Conservation (phyloP, 2,797 vertebrate genomes). For the Spinus olivaceus region DNA sequence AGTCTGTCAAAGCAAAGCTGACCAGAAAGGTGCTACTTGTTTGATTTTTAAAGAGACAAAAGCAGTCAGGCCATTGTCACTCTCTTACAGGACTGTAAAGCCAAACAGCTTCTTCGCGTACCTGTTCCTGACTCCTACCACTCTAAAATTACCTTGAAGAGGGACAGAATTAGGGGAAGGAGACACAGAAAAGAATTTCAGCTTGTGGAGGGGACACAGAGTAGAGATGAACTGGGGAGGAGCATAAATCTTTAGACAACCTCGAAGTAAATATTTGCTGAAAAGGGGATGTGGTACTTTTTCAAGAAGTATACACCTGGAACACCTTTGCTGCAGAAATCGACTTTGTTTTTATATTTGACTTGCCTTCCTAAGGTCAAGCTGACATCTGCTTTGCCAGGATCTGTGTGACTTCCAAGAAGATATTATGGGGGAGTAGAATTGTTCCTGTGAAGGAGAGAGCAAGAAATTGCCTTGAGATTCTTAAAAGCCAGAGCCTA, state of each 20-base stretch:
- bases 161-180: neutral
- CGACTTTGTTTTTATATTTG: neutral
- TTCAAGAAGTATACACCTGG: neutral
- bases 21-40: neutral
- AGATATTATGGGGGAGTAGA: neutral
- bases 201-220: neutral
- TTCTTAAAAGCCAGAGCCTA: neutral
- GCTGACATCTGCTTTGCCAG: neutral
- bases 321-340: neutral
- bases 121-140: neutral
- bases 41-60: neutral
- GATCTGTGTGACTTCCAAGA: neutral
- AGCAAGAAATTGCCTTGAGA: neutral
- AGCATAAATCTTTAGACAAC: neutral
- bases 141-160: neutral
- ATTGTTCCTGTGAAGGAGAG: neutral
- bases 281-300: neutral
- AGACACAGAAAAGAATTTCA: neutral
- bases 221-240: neutral
- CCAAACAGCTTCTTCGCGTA: neutral
- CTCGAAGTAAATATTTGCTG: neutral
- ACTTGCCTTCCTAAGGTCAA: neutral
- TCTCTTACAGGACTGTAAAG: neutral
- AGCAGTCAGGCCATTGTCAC: neutral
- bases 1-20: neutral